Evolutionary conservation across 2,797 vertebrate species (phyloP), one percentile per base, ranked within the genome.

Genomic region (Protosalanx chinensis): DNA sequence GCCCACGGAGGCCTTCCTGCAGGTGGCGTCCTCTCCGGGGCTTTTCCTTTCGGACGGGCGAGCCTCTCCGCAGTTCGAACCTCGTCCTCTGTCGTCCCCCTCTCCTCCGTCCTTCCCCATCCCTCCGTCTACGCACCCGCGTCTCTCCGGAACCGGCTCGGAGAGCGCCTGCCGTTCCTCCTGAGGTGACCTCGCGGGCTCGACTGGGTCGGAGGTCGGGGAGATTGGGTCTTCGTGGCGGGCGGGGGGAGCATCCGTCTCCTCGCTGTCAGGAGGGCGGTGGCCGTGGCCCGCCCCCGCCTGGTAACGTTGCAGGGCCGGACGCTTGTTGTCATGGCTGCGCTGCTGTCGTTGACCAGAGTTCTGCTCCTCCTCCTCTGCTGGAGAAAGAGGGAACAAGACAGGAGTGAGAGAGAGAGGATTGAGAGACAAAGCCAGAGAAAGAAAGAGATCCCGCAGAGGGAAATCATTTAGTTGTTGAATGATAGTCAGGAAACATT

Each of bases 291-390:
- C 92, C 41, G 92, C 82, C 15, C 92, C 92, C 4, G 94, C 93
- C 68, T 93, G 92, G 80, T 96, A 95, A 64, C 92, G 90, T 85
- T 94, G 93, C 60, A 95, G 85, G 79, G 95, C 94, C 8, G 94
- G 95, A 5, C 92, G 93, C 65, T 93, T 90, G 27, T 29, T 86
- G 72, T 95, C 93, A 0, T 49, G 91, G 18, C 71, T 79, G 66
- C 16, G 72, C 72, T 86, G 76, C 80, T 93, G 89, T 84, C 93
- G 94, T 70, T 86, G 79, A 73, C 67, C 53, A n/a, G 72, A 81
- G 72, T 68, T 67, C 6, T 87, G 74, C 32, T 83, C 80, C 71
- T 76, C 81, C 53, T 88, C 82, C 10, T 85, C 91, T 89, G 73
- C 8, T 49, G 49, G 70, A 77, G 16, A 72, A 32, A 79, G 1